These are phyloP conservation scores for Fistularia tabacaria DNA, from an alignment of 2,797 vertebrate genomes.

Conservation along the genomic window DNA sequence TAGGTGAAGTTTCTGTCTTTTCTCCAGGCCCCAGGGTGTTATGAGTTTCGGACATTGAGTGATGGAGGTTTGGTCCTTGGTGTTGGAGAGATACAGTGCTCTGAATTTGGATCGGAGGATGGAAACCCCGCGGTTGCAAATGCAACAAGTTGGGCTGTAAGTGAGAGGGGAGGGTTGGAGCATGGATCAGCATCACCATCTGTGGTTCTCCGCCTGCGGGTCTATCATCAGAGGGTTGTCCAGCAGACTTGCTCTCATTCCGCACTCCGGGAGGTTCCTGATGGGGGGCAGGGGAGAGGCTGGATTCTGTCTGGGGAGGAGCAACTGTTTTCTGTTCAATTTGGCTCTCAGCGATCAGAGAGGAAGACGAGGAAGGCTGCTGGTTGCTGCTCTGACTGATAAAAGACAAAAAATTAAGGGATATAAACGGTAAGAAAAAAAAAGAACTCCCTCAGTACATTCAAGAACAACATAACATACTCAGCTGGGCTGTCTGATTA, in stretches of 20 bases:
- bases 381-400: constrained; percentile 49
- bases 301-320: constrained; percentile 39
- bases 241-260: constrained; percentile 12
- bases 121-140: constrained; percentile 4
- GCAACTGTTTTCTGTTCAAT: constrained; percentile 28
- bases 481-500: no score
- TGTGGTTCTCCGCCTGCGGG: constrained; percentile 30
- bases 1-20: constrained; percentile 1
- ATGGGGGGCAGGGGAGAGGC: constrained; percentile 23
- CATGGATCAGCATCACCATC: constrained; percentile 40
- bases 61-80: constrained; percentile 25
- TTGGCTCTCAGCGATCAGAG: constrained; percentile 52
- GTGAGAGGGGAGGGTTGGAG: constrained; percentile 34
- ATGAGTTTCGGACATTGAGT: constrained; percentile 18
- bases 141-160: constrained; percentile 20
- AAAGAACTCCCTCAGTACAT: no score
- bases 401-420: constrained; percentile 11
- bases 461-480: no score
- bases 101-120: constrained; percentile 54
- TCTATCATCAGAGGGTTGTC: constrained; percentile 23
- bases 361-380: constrained; percentile 65
- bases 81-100: constrained; percentile 40
- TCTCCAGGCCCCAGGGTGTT: constrained; percentile 5
- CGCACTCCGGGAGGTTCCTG: constrained; percentile 15
- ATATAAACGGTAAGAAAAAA: background rate